phyloP scores from a whole-genome alignment of 2,888 invertebrate species.

The Steromphala cineraria region DNA sequence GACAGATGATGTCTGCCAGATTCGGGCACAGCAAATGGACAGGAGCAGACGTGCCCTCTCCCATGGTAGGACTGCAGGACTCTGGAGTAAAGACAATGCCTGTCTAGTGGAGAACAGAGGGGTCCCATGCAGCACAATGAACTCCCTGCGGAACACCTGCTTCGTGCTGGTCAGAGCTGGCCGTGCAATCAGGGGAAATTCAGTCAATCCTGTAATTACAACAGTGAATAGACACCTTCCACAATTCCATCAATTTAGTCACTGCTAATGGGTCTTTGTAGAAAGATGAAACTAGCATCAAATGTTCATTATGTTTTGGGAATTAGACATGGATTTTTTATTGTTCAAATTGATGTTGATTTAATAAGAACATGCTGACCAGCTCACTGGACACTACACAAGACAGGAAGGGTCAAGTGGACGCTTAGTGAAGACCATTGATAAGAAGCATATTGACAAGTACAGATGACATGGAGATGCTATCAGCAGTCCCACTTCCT shows the following conservation, averaged over 20 bases:
- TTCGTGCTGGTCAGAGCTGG: not conserved
- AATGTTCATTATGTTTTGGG: slow-evolving; percentile 1
- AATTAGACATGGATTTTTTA: not conserved
- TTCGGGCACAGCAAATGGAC: not conserved
- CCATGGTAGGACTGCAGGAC: not conserved
- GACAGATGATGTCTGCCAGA: slow-evolving; percentile 19
- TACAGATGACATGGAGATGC: not conserved
- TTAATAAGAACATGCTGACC: not conserved
- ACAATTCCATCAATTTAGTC: not conserved
- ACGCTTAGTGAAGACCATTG: not conserved
- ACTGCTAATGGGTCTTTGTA: slow-evolving; percentile 1
- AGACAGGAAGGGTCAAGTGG: not conserved
- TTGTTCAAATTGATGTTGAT: not conserved
- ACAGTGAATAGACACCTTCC: not conserved
- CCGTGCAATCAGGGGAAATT: not conserved
- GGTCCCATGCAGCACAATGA: not conserved
- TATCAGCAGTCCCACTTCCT: not conserved
- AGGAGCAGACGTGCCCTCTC: not conserved
- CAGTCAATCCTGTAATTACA: slow-evolving; percentile 7
- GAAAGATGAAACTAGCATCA: slow-evolving; percentile 5
- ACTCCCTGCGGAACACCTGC: slow-evolving; percentile 6
- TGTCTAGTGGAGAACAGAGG: not conserved
- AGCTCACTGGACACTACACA: not conserved
- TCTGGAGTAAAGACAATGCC: not conserved
- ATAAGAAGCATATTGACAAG: not conserved